Percentiles rank a stretch among this genome's conserved stretches.
These are phyloP conservation scores for Alces alces DNA, from an alignment of 2,113 vertebrate species.

Conservation along the genomic window DNA sequence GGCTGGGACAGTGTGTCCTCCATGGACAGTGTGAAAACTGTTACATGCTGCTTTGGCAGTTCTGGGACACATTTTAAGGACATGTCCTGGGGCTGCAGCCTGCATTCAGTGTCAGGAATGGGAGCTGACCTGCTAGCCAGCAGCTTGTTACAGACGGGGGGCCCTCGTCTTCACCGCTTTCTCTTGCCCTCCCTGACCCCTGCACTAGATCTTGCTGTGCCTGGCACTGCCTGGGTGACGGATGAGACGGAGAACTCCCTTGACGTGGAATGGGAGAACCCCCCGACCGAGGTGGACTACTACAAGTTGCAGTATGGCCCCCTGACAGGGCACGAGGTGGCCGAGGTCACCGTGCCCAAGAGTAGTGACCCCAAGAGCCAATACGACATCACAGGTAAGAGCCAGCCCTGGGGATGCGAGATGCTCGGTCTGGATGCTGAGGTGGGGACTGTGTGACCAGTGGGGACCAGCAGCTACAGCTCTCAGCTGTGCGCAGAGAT, in stretches of 20 bases:
- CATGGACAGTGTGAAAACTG: not conserved
- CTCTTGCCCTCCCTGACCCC: not conserved
- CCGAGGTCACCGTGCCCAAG: conserved; percentile 80
- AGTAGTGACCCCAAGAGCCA: conserved; percentile 87
- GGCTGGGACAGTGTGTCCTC: not conserved
- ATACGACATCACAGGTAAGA: conserved; percentile 86
- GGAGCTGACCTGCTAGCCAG: not conserved
- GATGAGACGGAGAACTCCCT: conserved; percentile 88
- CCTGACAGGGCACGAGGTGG: conserved; percentile 78
- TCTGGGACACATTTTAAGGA: not conserved
- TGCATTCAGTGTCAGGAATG: not conserved
- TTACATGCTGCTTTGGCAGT: not conserved
- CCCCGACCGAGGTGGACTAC: conserved; percentile 82
- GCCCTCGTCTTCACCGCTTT: not conserved
- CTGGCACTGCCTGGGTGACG: conserved; percentile 82
- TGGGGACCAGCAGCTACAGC: not conserved
- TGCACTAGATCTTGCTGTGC: conserved; percentile 75
- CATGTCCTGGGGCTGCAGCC: not conserved
- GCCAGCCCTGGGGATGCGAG: not conserved
- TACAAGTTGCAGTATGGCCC: conserved; percentile 85
- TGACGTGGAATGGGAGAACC: conserved; percentile 91
- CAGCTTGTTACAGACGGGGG: not conserved
- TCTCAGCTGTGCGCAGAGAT: not conserved
- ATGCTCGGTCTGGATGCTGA: not conserved
- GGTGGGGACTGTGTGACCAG: not conserved